These are phyloP conservation scores for Allacma fusca DNA, from an alignment of 2,888 invertebrate genomes.

Conservation along the genomic window DNA sequence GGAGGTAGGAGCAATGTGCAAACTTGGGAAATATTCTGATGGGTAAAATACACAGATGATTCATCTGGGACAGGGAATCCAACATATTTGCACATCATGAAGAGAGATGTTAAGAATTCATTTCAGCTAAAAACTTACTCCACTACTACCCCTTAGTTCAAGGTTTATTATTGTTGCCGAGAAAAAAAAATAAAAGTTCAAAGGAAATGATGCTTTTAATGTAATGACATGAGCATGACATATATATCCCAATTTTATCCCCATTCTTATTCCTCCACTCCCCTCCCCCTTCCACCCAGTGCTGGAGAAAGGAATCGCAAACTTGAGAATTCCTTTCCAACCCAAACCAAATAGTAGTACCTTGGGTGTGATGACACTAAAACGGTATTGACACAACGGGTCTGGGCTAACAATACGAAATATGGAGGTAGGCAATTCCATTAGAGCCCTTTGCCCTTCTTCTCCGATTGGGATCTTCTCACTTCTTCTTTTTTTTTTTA, in stretches of 20 bases:
- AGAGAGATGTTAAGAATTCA: constrained; percentile 17
- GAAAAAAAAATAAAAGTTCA: constrained; percentile 22
- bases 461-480: background rate
- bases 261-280: background rate
- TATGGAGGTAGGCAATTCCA: background rate
- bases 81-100: constrained; percentile 28
- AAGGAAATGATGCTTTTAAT: constrained; percentile 42
- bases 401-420: background rate
- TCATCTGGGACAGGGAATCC: constrained; percentile 14
- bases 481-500: too few species aligned
- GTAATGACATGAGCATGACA: constrained; percentile 42
- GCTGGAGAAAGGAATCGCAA: too few species aligned
- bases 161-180: constrained; percentile 31
- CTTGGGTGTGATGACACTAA: constrained; percentile 2
- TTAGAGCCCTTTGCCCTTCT: background rate
- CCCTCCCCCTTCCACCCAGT: too few species aligned
- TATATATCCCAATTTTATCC: background rate
- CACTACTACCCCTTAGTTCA: constrained; percentile 6
- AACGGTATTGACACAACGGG: background rate
- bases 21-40: constrained; percentile 28
- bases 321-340: background rate
- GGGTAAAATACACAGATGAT: constrained; percentile 17
- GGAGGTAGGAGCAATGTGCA: constrained; percentile 5
- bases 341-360: background rate
- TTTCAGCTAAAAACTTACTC: background rate